Evolutionary conservation across 2,797 vertebrate genomes (phyloP).

Genomic region (Falco naumanni): DNA sequence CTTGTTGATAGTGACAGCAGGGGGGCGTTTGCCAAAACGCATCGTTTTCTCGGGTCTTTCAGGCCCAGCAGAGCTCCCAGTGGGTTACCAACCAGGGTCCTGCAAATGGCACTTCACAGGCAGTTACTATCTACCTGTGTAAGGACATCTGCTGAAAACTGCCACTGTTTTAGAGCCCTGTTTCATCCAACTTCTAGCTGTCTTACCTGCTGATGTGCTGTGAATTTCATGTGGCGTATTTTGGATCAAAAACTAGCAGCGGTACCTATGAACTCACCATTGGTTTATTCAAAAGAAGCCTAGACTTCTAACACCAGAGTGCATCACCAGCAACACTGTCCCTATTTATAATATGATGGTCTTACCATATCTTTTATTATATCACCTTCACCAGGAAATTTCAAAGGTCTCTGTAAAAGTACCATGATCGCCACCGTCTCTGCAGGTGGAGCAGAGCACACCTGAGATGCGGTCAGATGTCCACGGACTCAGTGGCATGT

Average conservation of each 20-base stretch:
- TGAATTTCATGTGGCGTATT: neutral
- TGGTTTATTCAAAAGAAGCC: neutral
- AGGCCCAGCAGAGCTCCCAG: neutral
- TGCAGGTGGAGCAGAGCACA: neutral
- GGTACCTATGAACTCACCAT: neutral
- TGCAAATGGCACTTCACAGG: neutral
- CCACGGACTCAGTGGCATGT: fast-evolving
- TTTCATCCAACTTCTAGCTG: neutral
- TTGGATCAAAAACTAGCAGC: neutral
- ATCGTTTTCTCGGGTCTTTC: fast-evolving
- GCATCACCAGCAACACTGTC: neutral
- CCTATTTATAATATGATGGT: fast-evolving
- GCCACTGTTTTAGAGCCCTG: neutral
- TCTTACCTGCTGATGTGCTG: neutral
- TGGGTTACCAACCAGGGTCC: neutral
- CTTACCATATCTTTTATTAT: neutral
- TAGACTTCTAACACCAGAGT: neutral
- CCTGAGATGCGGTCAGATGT: fast-evolving
- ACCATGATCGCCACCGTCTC: neutral
- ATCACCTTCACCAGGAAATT: neutral
- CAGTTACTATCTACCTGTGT: neutral
- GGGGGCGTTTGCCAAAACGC: neutral
- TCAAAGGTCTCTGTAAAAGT: neutral
- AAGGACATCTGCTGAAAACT: neutral
- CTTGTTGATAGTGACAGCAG: neutral